Percentiles rank a stretch among this genome's conserved stretches.
These are phyloP conservation scores for Pongo abelii DNA, from an alignment of 2,113 vertebrate species.

Conservation along the genomic window DNA sequence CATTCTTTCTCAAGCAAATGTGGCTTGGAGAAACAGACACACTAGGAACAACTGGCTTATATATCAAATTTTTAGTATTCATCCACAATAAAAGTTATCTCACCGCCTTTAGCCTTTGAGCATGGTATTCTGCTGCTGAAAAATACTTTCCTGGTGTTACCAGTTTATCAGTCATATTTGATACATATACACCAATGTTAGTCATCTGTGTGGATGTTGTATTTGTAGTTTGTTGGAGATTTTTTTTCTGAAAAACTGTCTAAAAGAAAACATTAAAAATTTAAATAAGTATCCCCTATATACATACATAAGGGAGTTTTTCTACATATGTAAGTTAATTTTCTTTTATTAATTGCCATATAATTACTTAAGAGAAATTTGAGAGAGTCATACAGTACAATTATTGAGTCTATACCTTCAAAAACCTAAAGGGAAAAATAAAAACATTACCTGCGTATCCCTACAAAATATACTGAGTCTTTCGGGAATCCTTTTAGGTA, in stretches of 20 bases:
- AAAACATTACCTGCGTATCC: slow-evolving; percentile 89
- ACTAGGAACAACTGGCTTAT: neutral
- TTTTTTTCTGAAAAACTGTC: slow-evolving; percentile 86
- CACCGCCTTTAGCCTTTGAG: slow-evolving; percentile 88
- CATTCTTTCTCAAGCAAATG: neutral
- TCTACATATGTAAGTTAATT: neutral
- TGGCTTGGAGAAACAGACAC: neutral
- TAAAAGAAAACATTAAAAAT: slow-evolving; percentile 73
- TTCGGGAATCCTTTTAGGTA: slow-evolving; percentile 82
- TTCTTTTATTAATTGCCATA: neutral
- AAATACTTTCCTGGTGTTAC: slow-evolving; percentile 87
- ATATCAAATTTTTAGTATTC: neutral
- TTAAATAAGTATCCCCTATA: neutral
- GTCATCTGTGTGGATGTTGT: slow-evolving; percentile 93
- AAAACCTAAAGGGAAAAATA: neutral
- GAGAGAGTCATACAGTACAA: neutral
- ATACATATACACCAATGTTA: slow-evolving; percentile 90
- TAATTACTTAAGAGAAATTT: slow-evolving; percentile 26
- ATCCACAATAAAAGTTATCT: slow-evolving; percentile 72
- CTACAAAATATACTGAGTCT: slow-evolving; percentile 84
- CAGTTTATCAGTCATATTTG: slow-evolving; percentile 89
- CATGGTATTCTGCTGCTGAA: slow-evolving; percentile 88
- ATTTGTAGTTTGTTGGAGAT: slow-evolving; percentile 87
- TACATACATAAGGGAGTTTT: neutral
- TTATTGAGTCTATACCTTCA: slow-evolving; percentile 8